These are phyloP conservation scores for Stomatorhinus ivindoensis DNA, from an alignment of 2,113 vertebrate species.

Conservation along the genomic window DNA sequence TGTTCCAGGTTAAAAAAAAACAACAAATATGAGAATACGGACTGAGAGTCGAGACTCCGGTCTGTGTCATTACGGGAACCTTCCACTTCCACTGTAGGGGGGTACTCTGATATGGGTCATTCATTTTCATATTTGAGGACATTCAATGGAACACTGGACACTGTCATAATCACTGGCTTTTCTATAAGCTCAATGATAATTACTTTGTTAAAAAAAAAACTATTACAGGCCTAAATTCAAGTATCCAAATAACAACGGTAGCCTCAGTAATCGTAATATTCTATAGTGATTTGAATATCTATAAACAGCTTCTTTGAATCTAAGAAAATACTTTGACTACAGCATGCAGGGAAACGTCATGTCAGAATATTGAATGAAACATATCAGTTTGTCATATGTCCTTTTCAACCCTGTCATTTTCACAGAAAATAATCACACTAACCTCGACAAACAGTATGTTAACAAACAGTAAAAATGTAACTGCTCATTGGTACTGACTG, in stretches of 20 bases:
- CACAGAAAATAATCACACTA: slow-evolving; percentile 3
- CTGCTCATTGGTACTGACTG: not conserved
- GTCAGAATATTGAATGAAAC: not conserved
- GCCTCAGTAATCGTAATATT: not conserved
- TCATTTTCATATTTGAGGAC: not conserved
- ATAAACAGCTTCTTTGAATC: not conserved
- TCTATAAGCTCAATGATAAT: not conserved
- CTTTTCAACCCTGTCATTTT: not conserved
- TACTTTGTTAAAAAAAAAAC: not conserved
- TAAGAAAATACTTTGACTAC: not conserved
- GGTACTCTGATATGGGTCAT: not conserved
- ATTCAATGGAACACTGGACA: not conserved
- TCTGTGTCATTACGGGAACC: not conserved
- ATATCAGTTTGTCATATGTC: not conserved
- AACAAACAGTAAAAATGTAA: slow-evolving; percentile 9
- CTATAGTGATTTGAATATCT: not conserved
- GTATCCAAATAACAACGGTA: not conserved
- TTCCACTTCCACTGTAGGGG: not conserved
- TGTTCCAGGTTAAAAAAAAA: not conserved
- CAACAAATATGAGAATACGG: not conserved
- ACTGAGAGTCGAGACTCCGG: not conserved
- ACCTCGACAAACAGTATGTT: not conserved
- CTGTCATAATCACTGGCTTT: not conserved
- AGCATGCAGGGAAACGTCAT: not conserved
- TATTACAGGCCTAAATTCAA: not conserved